These are phyloP conservation scores for Caenorhabditis imperialis DNA, from an alignment of 2,888 invertebrate species.

Conservation along the genomic window DNA sequence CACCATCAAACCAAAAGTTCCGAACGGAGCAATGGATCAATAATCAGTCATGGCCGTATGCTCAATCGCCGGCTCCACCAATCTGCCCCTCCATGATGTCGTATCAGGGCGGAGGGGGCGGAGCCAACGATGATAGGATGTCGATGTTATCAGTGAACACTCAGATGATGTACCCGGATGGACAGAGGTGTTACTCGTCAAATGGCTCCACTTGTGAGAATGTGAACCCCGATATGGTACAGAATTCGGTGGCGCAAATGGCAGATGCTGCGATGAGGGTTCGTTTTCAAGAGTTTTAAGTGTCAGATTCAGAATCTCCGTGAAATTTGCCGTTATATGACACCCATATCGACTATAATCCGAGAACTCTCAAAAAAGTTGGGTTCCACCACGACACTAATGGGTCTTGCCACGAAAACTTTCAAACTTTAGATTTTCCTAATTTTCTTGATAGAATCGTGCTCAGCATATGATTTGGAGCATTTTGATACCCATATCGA, in stretches of 20 bases:
- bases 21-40: conserved; percentile 52
- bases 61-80: conserved; percentile 39
- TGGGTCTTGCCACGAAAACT: too few relatives aligned
- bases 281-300: conserved; percentile 6
- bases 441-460: too few relatives aligned
- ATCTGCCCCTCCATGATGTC: conserved; percentile 49
- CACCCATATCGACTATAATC: too few relatives aligned
- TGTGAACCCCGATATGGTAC: conserved; percentile 44
- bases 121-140: conserved; percentile 45
- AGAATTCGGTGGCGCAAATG: background rate
- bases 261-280: conserved; percentile 32
- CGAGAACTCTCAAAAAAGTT: too few relatives aligned
- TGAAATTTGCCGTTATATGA: too few relatives aligned
- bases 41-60: conserved; percentile 46
- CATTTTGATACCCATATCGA: too few relatives aligned
- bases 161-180: conserved; percentile 32
- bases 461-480: too few relatives aligned
- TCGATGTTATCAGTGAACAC: conserved; percentile 57
- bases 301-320: too few relatives aligned
- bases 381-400: too few relatives aligned
- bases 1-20: conserved; percentile 13
- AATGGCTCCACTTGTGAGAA: conserved; percentile 53
- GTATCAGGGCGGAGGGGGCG: conserved; percentile 18
- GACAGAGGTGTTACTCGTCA: conserved; percentile 53
- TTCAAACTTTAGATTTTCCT: too few relatives aligned